Evolutionary conservation across 2,797 vertebrate species (phyloP).

Genomic region (Semotilus atromaculatus): DNA sequence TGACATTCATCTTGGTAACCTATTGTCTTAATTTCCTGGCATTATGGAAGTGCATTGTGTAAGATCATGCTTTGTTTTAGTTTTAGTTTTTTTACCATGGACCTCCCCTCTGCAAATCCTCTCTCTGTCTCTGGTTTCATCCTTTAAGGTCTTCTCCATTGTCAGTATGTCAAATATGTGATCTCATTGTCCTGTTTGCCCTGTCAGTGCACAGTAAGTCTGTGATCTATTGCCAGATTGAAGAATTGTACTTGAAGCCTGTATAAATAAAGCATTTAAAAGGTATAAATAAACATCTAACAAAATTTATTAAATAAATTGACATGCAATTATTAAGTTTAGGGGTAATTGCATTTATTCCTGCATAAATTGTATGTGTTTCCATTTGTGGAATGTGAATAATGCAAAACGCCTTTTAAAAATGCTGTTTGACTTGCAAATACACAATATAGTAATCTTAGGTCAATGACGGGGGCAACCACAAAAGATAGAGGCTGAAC

Average conservation of each 20-base stretch:
- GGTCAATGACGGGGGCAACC: background rate
- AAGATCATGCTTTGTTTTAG: constrained; percentile 19
- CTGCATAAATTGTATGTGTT: background rate
- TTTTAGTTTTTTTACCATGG: constrained; percentile 40
- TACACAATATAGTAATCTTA: background rate
- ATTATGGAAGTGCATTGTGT: constrained; percentile 57
- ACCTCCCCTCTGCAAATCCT: constrained; percentile 46
- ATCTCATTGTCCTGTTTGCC: constrained; percentile 60
- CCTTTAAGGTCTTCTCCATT: constrained; percentile 53
- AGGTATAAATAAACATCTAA: background rate
- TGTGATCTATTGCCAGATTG: constrained; percentile 39
- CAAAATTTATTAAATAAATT: background rate
- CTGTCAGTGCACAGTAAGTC: constrained; percentile 41
- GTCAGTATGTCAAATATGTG: constrained; percentile 47
- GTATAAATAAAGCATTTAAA: background rate
- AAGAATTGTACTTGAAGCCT: constrained; percentile 7
- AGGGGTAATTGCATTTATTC: background rate
- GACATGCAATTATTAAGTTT: background rate
- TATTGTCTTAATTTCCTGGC: constrained; percentile 7
- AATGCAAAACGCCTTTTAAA: background rate
- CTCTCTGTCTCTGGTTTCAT: constrained; percentile 63
- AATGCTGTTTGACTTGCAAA: background rate
- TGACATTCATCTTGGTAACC: background rate
- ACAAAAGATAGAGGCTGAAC: background rate
- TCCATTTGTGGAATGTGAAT: background rate